Evolutionary conservation across 1,140 invertebrate species (phyloP), one percentile per base, ranked within the genome.

Genomic region (Liolophura sinensis): DNA sequence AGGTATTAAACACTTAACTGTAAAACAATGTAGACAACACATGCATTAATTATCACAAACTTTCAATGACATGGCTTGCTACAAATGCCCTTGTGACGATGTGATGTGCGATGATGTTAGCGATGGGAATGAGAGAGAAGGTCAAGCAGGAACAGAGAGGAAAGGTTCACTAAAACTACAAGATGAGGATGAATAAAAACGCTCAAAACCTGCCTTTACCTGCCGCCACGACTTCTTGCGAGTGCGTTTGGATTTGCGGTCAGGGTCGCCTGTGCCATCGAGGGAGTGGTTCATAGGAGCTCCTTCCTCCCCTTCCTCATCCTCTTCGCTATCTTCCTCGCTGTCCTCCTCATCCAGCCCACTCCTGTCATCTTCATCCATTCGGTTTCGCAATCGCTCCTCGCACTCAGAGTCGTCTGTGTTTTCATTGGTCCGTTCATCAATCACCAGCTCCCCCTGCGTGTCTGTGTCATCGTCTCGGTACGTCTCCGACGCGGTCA

Each of bases 141-240:
- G 51, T 52, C 18, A 52, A 20, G 51, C 51, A 20, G 12, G 14
- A 24, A 52, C 22, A 24, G 22, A 24, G 3, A 20, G 51, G 51
- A 24, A 24, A 24, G 18, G 51, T n/a, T n/a, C 51, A 24, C 18
- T n/a, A 20, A 52, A 24, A 24, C 18, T 20, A 24, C 18, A 52
- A 52, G 51, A 52, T n/a, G 51, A 52, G 18, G 18, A 20, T 52
- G 18, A 24, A 52, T 20, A 24, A 20, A 52, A 52, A 52, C 51
- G 27, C 57, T 62, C 55, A 62, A 47, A 69, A 25, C 25, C 58
- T 64, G 24, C 54, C 40, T 61, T 60, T 73, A 81, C 79, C 79
- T 81, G 79, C 71, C 77, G 72, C 79, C 78, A 80, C 51, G 78
- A 77, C 68, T 81, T 81, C 70, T 77, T 79, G 18, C 79, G 63